Base-by-base conservation (phyloP, 2,113 vertebrate genomes). In the Aegypius monachus region DNA sequence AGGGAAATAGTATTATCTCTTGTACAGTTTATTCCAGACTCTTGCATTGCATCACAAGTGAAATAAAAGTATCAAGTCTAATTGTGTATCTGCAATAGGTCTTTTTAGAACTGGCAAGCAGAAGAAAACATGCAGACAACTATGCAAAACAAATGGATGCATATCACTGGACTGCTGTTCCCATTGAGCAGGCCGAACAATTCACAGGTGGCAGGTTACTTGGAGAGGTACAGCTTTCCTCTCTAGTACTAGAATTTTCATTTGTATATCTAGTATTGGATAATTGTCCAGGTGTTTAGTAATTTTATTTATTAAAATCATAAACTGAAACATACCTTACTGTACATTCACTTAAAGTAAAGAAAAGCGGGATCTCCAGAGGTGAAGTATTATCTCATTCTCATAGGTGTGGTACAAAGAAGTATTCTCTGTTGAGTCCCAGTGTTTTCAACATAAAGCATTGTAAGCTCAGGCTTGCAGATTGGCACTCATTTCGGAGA, bases 381-480 rank as follows among this genome's bases (percentile, higher is more conserved):
- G 16, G 22, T 50, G 48, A 65, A 42, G 32, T 29, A 10, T 43
- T 72, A 2, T 8, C 34, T 38, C 13, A 34, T 82, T 38, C 40
- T 79, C 32, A 50, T 5, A n/a, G 20, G n/a, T 17, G 3, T 22
- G 31, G 14, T 26, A 45, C 47, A 70, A 82, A 45, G 42, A 70
- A 59, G 20, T 31, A 10, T 17, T n/a, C 11, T 16, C 13, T 62
- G 5, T 31, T 72, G 29, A 86, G 42, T 81, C 45, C n/a, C 40
- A 22, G 1, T 1, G 1, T 38, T 88, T 85, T 72, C 68, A 66
- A n/a, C 42, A 63, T 29, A 62, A 42, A 72, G 13, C 0, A 0
- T 10, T 48, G 12, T 88, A 81, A 67, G 17, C 22, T 34, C 20
- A 23, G 18, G 34, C 23, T 62, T 71, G 25, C 8, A 50, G 36